Percentiles rank a stretch among this genome's conserved stretches.
These are phyloP conservation scores for Drosophila histrio DNA, from an alignment of 2,888 invertebrate genomes.

Conservation along the genomic window DNA sequence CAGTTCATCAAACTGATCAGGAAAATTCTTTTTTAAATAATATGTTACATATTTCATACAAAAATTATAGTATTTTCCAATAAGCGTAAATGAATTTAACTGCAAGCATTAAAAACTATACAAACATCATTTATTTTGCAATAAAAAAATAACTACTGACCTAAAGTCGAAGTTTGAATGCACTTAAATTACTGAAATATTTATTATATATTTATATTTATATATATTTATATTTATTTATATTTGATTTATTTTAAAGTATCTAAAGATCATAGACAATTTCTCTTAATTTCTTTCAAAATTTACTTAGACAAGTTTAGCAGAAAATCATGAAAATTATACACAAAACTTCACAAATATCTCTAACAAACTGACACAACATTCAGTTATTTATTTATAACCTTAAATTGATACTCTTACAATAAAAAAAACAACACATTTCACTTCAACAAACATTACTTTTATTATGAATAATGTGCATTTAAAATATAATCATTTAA, in stretches of 20 bases:
- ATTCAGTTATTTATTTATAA: too few species aligned
- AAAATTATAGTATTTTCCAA: neutral
- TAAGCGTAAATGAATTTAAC: too few species aligned
- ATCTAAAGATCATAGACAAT: neutral
- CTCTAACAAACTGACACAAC: neutral
- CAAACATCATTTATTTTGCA: neutral
- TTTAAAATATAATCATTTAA: constrained; percentile 33
- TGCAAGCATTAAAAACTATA: neutral
- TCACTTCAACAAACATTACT: neutral
- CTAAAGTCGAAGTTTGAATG: neutral
- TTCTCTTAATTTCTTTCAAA: neutral
- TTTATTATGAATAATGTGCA: constrained; percentile 24
- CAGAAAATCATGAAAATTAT: too few species aligned
- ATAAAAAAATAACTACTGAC: neutral
- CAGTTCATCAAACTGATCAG: too few species aligned
- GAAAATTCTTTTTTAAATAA: too few species aligned
- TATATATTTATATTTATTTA: neutral
- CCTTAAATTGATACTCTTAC: neutral
- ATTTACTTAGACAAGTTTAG: too few species aligned
- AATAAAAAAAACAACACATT: neutral
- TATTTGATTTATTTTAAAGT: neutral
- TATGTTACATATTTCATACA: neutral
- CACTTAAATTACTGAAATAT: too few species aligned
- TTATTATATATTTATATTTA: too few species aligned
- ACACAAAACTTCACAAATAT: neutral